These are phyloP conservation scores for Anisognathus igniventris DNA, from an alignment of 2,797 vertebrate species.

Conservation along the genomic window DNA sequence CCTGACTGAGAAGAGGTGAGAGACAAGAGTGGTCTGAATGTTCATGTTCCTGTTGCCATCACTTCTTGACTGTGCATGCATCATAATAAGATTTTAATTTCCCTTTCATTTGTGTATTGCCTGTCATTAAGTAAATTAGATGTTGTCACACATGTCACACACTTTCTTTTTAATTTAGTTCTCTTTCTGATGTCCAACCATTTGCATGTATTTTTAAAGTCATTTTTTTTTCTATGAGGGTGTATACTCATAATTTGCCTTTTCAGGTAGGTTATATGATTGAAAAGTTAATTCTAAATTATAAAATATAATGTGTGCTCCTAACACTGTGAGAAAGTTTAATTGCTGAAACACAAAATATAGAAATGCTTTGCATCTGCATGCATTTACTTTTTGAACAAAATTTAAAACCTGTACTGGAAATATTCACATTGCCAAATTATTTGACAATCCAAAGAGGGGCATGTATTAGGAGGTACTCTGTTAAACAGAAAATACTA, in stretches of 20 bases:
- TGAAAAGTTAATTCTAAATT: not conserved
- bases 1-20: not conserved
- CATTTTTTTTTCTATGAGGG: rapidly evolving
- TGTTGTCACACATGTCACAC: not conserved
- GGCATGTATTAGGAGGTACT: not conserved
- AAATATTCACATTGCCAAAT: not conserved
- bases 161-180: not conserved
- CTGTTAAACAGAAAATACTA: not conserved
- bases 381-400: not conserved
- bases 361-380: not conserved
- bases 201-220: not conserved
- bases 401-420: not conserved
- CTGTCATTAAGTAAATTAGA: not conserved
- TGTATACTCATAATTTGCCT: not conserved
- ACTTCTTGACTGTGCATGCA: not conserved
- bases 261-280: not conserved
- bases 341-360: not conserved
- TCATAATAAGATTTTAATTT: not conserved
- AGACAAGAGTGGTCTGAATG: not conserved
- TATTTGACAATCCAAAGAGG: not conserved
- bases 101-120: not conserved
- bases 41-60: not conserved
- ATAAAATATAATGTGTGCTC: not conserved
- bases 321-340: not conserved
- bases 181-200: not conserved